Evolutionary conservation across 2,797 vertebrate genomes (phyloP), one percentile per base, ranked within the genome.

Genomic region (Spinibarbus caldwelli): DNA sequence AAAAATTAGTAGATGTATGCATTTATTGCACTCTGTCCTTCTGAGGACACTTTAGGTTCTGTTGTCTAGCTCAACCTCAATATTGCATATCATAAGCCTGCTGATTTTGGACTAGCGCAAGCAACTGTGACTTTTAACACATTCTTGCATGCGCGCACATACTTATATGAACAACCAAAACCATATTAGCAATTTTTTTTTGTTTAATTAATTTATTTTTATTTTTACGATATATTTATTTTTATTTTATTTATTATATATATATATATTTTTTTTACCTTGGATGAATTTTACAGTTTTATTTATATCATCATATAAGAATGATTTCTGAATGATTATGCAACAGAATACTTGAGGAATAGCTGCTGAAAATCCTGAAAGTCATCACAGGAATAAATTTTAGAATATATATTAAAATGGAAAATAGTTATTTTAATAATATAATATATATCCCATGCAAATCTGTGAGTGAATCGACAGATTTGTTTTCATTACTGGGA

Each of bases 81-180:
- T 10, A 26, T 68, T 54, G 23, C 4, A n/a, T 11, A 67, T 6
- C 62, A 54, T 78, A 77, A 12, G 17, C 19, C 26, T 78, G 73
- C 47, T 78, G 64, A 84, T 64, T 54, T 70, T 45, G 64, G n/a
- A n/a, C n/a, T n/a, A 29, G 34, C 45, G 36, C 8, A 57, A 54
- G 49, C 23, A 71, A 23, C 47, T 17, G 34, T 84, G 11, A 67
- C 64, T 43, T 83, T 3, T n/a, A 81, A 57, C n/a, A 75, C 45
- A n/a, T 49, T 2, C 8, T 62, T 31, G 36, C 21, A 7, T 6
- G 21, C 80, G 64, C 38, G 0, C 17, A 43, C 26, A 52, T 34
- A 71, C 68, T 57, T 38, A 23, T 26, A 49, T 41, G 29, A 21
- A 21, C 9, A 21, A 17, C 23, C 12, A 38, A 5, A 26, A 14